Conservation (phyloP, 2,797 vertebrate genomes). For the Pangasius larnaudii region DNA sequence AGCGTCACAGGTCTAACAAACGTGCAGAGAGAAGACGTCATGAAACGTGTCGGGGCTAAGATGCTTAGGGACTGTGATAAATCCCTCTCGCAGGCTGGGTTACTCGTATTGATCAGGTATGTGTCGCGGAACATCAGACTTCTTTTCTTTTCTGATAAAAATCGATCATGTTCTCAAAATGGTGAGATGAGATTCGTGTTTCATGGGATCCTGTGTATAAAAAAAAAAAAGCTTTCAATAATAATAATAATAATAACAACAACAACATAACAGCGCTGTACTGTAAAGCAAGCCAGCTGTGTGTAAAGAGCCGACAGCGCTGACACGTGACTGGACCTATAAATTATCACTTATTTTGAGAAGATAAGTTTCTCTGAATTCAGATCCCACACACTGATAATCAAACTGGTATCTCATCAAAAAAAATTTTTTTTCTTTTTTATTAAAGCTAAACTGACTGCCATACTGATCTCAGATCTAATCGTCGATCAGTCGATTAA, state of each 20-base stretch:
- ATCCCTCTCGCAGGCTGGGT: background rate
- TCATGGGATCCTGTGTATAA: background rate
- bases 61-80: background rate
- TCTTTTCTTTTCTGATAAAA: background rate
- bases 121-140: no score
- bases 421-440: no score
- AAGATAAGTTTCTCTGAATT: background rate
- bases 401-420: background rate
- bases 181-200: background rate
- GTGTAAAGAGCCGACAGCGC: background rate
- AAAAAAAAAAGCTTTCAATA: background rate
- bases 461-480: background rate
- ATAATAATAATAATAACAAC: background rate
- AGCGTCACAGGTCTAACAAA: background rate
- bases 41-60: background rate
- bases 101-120: background rate
- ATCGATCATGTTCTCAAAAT: background rate
- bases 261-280: background rate
- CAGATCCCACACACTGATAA: background rate
- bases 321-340: background rate
- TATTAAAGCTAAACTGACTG: background rate
- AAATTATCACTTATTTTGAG: background rate
- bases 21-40: background rate
- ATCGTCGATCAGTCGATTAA: background rate
- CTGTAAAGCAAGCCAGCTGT: background rate